A percentile compares a stretch with the other conserved stretches of the same genome.
phyloP scores from a whole-genome alignment of 2,113 vertebrate species.

The Canis aureus region DNA sequence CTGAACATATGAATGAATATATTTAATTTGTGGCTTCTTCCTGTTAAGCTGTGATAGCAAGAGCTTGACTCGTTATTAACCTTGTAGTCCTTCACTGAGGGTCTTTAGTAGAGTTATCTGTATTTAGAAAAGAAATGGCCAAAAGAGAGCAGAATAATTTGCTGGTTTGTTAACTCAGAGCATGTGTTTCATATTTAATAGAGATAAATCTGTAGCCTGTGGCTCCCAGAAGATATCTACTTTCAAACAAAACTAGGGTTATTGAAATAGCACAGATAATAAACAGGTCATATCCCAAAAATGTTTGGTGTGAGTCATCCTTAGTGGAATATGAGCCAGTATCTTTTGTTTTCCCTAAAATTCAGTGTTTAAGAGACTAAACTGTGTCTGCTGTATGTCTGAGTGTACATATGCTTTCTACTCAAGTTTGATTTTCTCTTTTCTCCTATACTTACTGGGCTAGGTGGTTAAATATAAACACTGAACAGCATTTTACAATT shows the following conservation, averaged over 20 bases:
- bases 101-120: slow-evolving; percentile 36
- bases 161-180: background rate
- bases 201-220: slow-evolving; percentile 1
- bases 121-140: slow-evolving; percentile 26
- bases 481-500: background rate
- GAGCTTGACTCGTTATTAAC: slow-evolving; percentile 23
- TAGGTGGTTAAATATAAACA: background rate
- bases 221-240: background rate
- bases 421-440: background rate
- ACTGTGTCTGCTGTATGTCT: background rate
- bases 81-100: background rate
- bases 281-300: background rate
- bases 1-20: background rate
- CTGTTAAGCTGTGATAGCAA: slow-evolving; percentile 24
- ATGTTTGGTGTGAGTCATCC: background rate
- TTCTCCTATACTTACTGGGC: background rate
- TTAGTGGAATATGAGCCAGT: background rate
- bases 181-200: slow-evolving; percentile 24
- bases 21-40: slow-evolving; percentile 54
- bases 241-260: slow-evolving; percentile 49
- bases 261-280: slow-evolving; percentile 3
- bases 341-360: background rate
- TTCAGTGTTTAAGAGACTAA: background rate
- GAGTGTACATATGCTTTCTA: background rate
- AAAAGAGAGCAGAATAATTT: slow-evolving; percentile 47